Percentiles rank a stretch among this genome's conserved stretches.
phyloP scores from a whole-genome alignment of 30 jellyfish, hydroid and myxozoan genomes.

The Hydra vulgaris region DNA sequence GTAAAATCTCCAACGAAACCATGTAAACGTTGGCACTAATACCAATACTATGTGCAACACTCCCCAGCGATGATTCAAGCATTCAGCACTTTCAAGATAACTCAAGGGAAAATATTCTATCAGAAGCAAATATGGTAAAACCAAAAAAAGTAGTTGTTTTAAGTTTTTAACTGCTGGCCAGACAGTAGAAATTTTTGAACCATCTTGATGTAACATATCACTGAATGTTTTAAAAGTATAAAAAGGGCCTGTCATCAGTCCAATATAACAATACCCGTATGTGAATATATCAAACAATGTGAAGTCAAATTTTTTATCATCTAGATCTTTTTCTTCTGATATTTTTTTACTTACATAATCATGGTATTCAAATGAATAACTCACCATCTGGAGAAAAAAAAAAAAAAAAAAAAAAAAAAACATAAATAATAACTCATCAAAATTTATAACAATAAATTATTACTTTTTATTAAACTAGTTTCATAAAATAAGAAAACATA shows the following conservation, averaged over 20 bases:
- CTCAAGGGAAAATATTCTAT: constrained; percentile 45
- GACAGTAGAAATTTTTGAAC: constrained; percentile 55
- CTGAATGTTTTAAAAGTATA: constrained; percentile 57
- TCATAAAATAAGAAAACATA: too few species aligned
- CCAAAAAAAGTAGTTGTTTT: constrained; percentile 30
- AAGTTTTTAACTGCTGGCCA: constrained; percentile 66
- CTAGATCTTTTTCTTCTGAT: neutral
- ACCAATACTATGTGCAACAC: constrained; percentile 34
- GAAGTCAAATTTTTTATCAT: neutral
- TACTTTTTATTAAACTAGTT: too few species aligned
- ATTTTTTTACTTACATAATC: neutral
- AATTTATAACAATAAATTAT: too few species aligned
- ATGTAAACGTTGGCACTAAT: constrained; percentile 65
- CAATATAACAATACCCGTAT: constrained; percentile 18
- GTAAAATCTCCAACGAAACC: constrained; percentile 76
- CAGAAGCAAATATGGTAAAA: constrained; percentile 58
- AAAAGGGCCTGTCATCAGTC: constrained; percentile 77
- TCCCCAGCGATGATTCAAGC: constrained; percentile 53
- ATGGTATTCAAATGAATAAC: constrained; percentile 60
- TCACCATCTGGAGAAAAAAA: constrained; percentile 47
- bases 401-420: neutral
- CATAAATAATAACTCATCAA: too few species aligned
- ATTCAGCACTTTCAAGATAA: constrained; percentile 45
- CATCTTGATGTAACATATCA: constrained; percentile 81
- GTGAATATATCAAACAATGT: constrained; percentile 16